phyloP scores from a whole-genome alignment of 2,113 vertebrate genomes.

The Clarias macrocephalus region DNA sequence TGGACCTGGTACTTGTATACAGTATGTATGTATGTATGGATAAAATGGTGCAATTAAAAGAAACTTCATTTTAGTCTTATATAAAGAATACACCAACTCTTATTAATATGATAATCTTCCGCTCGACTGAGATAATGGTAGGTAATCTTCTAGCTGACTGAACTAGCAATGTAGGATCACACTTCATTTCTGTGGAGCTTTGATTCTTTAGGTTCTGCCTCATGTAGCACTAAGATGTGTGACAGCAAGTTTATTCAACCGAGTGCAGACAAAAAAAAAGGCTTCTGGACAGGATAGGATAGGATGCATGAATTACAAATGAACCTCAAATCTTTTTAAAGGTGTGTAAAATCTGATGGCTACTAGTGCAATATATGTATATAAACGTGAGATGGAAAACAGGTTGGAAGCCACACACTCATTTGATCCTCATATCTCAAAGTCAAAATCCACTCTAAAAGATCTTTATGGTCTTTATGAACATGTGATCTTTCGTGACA shows the following conservation, averaged over 20 bases:
- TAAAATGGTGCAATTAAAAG: not conserved
- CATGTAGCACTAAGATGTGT: not conserved
- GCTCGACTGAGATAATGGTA: not conserved
- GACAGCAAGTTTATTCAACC: not conserved
- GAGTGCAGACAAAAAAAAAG: not conserved
- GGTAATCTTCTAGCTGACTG: not conserved
- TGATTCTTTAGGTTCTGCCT: not conserved
- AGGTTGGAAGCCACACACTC: not conserved
- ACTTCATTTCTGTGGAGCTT: slow-evolving; percentile 1
- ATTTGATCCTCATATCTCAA: not conserved
- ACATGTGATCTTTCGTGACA: too few relatives aligned
- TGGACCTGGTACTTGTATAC: not conserved
- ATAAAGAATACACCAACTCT: not conserved
- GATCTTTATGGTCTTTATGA: too few relatives aligned
- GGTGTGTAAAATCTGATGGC: not conserved
- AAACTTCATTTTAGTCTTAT: not conserved
- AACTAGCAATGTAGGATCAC: not conserved
- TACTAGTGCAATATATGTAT: not conserved
- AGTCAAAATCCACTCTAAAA: not conserved
- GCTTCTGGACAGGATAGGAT: not conserved
- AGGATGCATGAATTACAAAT: not conserved
- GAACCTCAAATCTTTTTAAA: not conserved
- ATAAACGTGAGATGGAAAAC: not conserved
- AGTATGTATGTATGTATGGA: not conserved
- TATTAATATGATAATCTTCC: not conserved